These are phyloP conservation scores for Oenanthe oenanthe DNA, from an alignment of 2,113 vertebrate genomes.

Conservation along the genomic window DNA sequence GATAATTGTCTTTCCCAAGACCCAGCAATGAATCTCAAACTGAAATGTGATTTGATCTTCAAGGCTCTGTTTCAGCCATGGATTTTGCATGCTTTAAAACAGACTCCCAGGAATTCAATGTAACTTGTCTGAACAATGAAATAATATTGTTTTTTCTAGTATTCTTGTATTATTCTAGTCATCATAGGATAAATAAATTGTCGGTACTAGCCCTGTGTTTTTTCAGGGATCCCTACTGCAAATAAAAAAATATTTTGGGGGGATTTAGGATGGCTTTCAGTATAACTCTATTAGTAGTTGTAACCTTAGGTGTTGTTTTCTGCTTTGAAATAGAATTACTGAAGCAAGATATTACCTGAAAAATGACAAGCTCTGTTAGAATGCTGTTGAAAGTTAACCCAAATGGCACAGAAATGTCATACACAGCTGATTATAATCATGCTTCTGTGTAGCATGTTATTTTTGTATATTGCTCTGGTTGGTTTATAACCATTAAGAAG, in stretches of 20 bases:
- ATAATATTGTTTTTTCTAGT: background rate
- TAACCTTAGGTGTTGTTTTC: constrained; percentile 9
- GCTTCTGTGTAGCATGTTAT: constrained; percentile 14
- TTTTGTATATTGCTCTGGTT: constrained; percentile 28
- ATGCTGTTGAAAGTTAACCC: constrained; percentile 36
- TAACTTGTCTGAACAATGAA: background rate
- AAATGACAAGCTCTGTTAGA: constrained; percentile 13
- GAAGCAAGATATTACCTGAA: constrained; percentile 37
- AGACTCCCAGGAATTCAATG: background rate
- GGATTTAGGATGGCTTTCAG: background rate
- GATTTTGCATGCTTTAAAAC: background rate
- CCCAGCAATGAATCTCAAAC: constrained; percentile 20
- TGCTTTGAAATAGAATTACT: constrained; percentile 33
- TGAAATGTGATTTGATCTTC: background rate
- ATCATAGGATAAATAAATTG: background rate
- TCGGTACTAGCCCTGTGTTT: background rate
- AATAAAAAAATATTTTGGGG: background rate
- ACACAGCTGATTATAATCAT: constrained; percentile 6
- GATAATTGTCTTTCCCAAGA: constrained; percentile 42
- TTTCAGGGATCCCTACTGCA: background rate
- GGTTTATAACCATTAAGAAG: constrained; percentile 45
- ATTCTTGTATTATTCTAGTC: background rate
- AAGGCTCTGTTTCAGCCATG: background rate
- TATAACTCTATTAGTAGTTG: background rate
- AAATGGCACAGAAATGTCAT: constrained; percentile 45